Evolutionary conservation across 1,140 invertebrate genomes (phyloP), one percentile per base, ranked within the genome.

Genomic region (Cotesia chilonis): DNA sequence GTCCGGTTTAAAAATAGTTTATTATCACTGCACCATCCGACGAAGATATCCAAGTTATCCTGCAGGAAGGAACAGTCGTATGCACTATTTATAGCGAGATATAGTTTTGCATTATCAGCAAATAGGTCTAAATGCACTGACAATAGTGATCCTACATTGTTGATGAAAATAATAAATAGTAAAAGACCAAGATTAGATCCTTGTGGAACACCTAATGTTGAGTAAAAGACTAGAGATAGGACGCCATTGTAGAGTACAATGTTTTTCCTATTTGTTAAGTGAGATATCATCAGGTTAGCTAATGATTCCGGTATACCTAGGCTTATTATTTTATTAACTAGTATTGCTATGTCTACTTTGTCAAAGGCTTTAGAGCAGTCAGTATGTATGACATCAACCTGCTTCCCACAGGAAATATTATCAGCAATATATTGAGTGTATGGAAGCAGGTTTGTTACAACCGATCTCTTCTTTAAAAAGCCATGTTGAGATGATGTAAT

Each of bases 331-430:
- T 7, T 17, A 6, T 74, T 57, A 2, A 78, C 9, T 37, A 78
- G 64, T 41, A 78, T 69, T 35, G 41, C 41, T 52, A 78, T 73
- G 35, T 77, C 51, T 4, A 81, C 70, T 51, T 72, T 76, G 63
- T 80, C 79, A 72, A 80, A 80, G 7, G 74, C 75, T 66, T 80
- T 81, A 14, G 72, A 75, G 60, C 79, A 81, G 67, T 82, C 81
- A 2, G 72, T 76, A 47, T 79, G 76, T 7, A 77, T 76, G 12
- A 72, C 71, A 68, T 77, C 78, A 52, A 79, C 71, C 36, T 80
- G 75, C 36, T 28, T n/a, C 35, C 72, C 74, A 17, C 17, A 17
- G 17, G 17, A 17, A 17, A 17, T 17, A 17, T 17, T 17, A 17
- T 17, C 17, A 17, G 54, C 17, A 0, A 74, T 5, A 17, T 17